phyloP scores from a whole-genome alignment of 1,140 invertebrate species.

The Anadara kagoshimensis region DNA sequence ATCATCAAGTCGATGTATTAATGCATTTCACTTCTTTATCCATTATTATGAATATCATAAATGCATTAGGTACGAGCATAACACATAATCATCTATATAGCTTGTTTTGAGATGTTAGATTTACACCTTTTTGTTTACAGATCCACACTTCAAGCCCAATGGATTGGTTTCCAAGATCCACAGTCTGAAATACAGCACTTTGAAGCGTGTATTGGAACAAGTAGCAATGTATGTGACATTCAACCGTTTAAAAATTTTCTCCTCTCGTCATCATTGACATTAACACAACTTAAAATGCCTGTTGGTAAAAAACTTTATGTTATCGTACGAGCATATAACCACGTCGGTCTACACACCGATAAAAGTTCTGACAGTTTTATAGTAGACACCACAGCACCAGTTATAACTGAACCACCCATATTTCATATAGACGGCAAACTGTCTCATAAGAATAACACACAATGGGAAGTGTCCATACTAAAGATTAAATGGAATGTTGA shows the following conservation, averaged over 20 bases:
- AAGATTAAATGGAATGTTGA: constrained; percentile 46
- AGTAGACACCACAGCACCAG: constrained; percentile 42
- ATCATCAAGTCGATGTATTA: too few species aligned
- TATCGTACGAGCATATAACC: constrained; percentile 44
- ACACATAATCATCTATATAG: too few species aligned
- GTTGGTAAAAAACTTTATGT: constrained; percentile 32
- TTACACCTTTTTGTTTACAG: constrained; percentile 27
- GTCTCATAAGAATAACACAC: constrained; percentile 1
- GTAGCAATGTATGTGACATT: constrained; percentile 36
- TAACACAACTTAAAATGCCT: constrained; percentile 32
- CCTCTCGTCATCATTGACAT: constrained; percentile 27
- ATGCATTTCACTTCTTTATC: too few species aligned
- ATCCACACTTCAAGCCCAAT: constrained; percentile 34
- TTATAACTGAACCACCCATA: constrained; percentile 7
- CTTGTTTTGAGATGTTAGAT: too few species aligned
- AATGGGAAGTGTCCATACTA: constrained; percentile 50
- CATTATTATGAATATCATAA: too few species aligned
- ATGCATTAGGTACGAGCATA: too few species aligned
- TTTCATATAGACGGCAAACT: constrained; percentile 10
- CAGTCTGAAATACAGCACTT: constrained; percentile 53
- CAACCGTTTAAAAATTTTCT: constrained; percentile 13
- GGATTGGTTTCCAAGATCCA: constrained; percentile 56
- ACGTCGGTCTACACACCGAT: constrained; percentile 26
- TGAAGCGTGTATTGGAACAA: constrained; percentile 38
- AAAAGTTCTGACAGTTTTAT: constrained; percentile 44